Percentiles rank a stretch among this genome's conserved stretches.
phyloP scores from a whole-genome alignment of 2,888 invertebrate species.

The Tenthredo livida region DNA sequence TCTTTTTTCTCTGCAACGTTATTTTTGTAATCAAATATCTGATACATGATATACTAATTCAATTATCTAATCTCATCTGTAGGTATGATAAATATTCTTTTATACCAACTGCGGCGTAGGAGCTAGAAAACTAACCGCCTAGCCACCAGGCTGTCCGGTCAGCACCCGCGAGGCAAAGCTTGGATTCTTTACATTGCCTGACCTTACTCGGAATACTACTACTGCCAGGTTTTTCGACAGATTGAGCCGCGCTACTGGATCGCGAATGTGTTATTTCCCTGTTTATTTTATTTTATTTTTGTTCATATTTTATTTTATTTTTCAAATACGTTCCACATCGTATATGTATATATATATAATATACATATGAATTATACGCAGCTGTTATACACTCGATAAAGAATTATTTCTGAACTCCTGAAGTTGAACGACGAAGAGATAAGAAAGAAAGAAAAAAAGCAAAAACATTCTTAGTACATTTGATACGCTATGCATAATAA shows the following conservation, averaged over 20 bases:
- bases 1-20: neutral
- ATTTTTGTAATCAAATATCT: neutral
- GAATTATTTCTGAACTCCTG: too few species aligned
- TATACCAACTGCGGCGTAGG: neutral
- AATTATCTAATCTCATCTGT: neutral
- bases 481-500: neutral
- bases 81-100: neutral
- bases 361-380: too few species aligned
- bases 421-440: too few species aligned
- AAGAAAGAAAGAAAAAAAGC: too few species aligned
- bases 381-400: too few species aligned
- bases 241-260: neutral
- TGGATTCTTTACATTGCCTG: slow-evolving; percentile 11
- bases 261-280: neutral
- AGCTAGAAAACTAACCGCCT: neutral
- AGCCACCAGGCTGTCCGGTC: neutral
- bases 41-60: neutral
- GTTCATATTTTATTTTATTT: neutral
- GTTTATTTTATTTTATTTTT: neutral
- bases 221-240: neutral
- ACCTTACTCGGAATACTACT: slow-evolving; percentile 21
- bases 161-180: neutral
- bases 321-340: neutral
- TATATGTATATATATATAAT: too few species aligned
- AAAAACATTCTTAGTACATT: neutral